Evolutionary conservation across 2,888 invertebrate species (phyloP).

Genomic region (Drosophila testacea): DNA sequence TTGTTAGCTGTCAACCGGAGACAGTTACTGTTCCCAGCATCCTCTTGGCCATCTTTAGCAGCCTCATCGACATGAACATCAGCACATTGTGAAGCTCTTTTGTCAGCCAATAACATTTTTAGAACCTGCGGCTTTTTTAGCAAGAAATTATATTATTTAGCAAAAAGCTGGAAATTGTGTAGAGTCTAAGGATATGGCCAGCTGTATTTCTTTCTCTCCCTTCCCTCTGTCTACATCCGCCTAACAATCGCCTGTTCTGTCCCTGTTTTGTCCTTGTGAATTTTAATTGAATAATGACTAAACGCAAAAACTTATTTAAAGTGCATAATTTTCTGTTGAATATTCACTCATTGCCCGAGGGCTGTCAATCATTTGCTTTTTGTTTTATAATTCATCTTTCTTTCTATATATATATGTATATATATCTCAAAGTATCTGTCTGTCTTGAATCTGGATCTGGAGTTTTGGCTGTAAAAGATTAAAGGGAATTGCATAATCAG

Average conservation of each 20-base stretch:
- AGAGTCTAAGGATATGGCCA: constrained; percentile 15
- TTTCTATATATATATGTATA: neutral
- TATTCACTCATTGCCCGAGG: constrained; percentile 41
- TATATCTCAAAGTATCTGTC: neutral
- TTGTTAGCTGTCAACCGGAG: constrained; percentile 49
- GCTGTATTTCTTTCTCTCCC: neutral
- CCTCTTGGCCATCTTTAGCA: constrained; percentile 20
- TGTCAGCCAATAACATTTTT: constrained; percentile 59
- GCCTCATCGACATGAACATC: constrained; percentile 31
- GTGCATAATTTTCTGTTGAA: constrained; percentile 57
- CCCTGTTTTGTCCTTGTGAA: constrained; percentile 29
- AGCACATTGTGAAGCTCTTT: constrained; percentile 41
- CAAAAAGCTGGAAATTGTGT: constrained; percentile 30
- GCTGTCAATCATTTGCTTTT: constrained; percentile 54
- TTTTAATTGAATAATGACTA: constrained; percentile 71
- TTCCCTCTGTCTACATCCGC: neutral
- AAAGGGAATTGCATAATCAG: constrained; percentile 73
- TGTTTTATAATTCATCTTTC: constrained; percentile 11
- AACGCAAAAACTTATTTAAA: constrained; percentile 68
- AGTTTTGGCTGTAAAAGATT: constrained; percentile 49
- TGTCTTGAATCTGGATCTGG: neutral
- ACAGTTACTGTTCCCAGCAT: constrained; percentile 23
- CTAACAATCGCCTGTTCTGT: neutral
- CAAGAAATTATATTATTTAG: constrained; percentile 47
- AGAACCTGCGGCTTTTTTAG: constrained; percentile 41